These are phyloP conservation scores for Synaphobranchus kaupii DNA, from an alignment of 2,797 vertebrate species.

Conservation along the genomic window DNA sequence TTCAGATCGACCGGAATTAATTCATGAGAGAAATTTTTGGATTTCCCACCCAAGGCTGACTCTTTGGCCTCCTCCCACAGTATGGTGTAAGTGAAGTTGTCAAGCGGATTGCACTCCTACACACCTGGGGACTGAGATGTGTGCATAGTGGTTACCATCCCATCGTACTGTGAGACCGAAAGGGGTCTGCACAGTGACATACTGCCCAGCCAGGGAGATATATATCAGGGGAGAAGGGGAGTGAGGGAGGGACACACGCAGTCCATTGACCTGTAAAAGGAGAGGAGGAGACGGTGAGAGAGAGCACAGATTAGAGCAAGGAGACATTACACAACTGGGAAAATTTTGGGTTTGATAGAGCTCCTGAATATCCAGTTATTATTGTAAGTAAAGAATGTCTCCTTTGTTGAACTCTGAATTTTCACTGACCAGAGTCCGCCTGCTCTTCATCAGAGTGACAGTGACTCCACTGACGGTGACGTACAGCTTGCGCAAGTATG, in stretches of 20 bases:
- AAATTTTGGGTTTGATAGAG: not conserved
- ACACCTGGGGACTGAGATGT: slow-evolving; percentile 75
- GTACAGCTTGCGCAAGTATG: slow-evolving; percentile 74
- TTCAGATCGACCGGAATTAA: slow-evolving; percentile 25
- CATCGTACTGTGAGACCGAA: slow-evolving; percentile 78
- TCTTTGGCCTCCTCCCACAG: not conserved
- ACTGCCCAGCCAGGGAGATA: slow-evolving; percentile 72
- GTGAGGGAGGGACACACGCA: slow-evolving; percentile 68
- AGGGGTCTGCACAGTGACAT: slow-evolving; percentile 69
- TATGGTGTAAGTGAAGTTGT: not conserved
- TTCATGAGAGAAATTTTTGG: slow-evolving; percentile 11
- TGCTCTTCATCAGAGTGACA: slow-evolving; percentile 74
- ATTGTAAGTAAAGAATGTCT: not conserved
- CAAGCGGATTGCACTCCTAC: slow-evolving; percentile 11
- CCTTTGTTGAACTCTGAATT: not conserved
- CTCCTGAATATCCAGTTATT: not conserved
- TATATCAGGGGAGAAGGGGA: slow-evolving; percentile 65
- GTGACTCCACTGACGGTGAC: slow-evolving; percentile 69
- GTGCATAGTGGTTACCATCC: slow-evolving; percentile 79
- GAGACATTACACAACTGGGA: not conserved
- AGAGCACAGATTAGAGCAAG: not conserved
- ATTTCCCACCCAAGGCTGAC: slow-evolving; percentile 49
- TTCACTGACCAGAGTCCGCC: slow-evolving; percentile 69
- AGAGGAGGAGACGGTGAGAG: not conserved
- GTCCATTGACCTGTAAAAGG: slow-evolving; percentile 66